These are phyloP conservation scores for Idaea straminata DNA, from an alignment of 2,888 invertebrate species.

Conservation along the genomic window DNA sequence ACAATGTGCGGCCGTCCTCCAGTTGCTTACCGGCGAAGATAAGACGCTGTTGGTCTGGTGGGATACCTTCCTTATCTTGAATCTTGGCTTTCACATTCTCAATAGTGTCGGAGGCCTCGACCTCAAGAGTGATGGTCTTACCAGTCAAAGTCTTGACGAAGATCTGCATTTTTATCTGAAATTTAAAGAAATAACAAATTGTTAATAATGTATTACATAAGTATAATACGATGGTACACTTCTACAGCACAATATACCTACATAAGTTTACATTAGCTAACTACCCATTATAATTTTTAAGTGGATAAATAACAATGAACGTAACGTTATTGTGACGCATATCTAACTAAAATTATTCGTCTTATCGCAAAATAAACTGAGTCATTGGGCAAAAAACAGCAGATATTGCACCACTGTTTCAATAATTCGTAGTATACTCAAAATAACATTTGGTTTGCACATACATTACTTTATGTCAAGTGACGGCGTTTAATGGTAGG, in stretches of 20 bases:
- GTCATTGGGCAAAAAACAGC: neutral
- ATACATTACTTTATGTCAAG: too few species aligned
- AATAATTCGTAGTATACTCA: neutral
- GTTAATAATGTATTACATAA: neutral
- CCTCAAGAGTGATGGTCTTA: conserved; percentile 40
- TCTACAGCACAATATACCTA: neutral
- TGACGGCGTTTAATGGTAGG: too few species aligned
- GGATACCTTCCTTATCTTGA: conserved; percentile 41
- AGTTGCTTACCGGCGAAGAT: conserved; percentile 45
- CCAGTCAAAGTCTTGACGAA: conserved; percentile 38
- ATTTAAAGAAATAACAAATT: neutral
- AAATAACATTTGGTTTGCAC: too few species aligned
- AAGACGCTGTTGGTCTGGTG: conserved; percentile 39
- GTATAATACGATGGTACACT: neutral
- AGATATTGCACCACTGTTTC: neutral
- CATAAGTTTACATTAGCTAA: neutral
- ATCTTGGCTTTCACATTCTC: conserved; percentile 43
- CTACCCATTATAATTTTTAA: neutral
- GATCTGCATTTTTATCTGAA: conserved; percentile 33
- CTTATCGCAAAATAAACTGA: neutral
- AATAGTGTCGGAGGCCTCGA: conserved; percentile 40
- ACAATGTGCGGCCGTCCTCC: conserved; percentile 46
- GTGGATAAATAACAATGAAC: neutral
- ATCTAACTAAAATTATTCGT: neutral
- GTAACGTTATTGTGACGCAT: neutral